Evolutionary conservation across 2,113 vertebrate species (phyloP).

Genomic region (Daphoenositta chrysoptera): DNA sequence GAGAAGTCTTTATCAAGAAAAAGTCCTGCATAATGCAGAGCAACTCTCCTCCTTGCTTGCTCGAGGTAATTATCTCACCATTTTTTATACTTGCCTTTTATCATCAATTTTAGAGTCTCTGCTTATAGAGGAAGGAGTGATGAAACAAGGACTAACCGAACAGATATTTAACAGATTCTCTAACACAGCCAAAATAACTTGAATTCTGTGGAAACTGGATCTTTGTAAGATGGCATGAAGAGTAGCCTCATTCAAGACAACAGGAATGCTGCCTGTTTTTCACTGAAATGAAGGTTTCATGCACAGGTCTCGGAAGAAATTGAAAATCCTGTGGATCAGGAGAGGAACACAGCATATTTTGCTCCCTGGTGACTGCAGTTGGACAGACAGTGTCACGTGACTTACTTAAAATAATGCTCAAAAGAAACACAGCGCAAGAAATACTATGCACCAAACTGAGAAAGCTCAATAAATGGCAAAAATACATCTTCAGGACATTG

Average conservation of each 20-base stretch:
- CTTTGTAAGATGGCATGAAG: neutral
- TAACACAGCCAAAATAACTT: neutral
- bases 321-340: neutral
- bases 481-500: neutral
- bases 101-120: neutral
- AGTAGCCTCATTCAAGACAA: neutral
- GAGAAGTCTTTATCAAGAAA: conserved; percentile 20
- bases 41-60: neutral
- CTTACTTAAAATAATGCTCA: neutral
- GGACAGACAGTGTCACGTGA: accelerated
- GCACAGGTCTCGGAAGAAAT: accelerated
- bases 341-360: neutral
- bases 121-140: neutral
- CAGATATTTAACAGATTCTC: neutral
- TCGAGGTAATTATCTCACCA: neutral
- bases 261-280: neutral
- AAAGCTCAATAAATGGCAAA: neutral
- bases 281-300: neutral
- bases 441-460: accelerated
- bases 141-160: neutral
- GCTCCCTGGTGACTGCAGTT: neutral
- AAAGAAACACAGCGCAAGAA: neutral
- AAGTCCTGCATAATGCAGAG: neutral
- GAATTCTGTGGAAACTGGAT: neutral
- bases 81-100: neutral